These are phyloP conservation scores for Pteropus rufus DNA, from an alignment of 2,797 vertebrate species.

Conservation along the genomic window DNA sequence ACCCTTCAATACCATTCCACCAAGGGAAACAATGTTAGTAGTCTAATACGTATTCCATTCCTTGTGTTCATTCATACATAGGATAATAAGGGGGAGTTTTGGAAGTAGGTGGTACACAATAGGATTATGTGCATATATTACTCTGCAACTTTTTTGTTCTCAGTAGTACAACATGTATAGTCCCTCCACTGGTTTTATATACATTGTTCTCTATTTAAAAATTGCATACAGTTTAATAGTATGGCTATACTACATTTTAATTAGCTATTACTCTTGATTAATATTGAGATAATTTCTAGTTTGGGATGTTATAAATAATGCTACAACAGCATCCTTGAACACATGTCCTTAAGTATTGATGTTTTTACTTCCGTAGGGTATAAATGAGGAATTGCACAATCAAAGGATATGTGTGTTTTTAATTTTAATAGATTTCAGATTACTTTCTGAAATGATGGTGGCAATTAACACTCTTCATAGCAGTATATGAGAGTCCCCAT, in stretches of 20 bases:
- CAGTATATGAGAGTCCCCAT: neutral
- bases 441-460: neutral
- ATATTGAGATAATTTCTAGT: neutral
- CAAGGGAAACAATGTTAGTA: neutral
- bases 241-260: neutral
- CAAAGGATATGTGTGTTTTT: neutral
- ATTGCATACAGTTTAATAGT: neutral
- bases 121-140: too few species aligned
- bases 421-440: neutral
- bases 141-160: neutral
- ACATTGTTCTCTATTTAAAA: neutral
- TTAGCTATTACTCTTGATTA: neutral
- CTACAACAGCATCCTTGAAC: neutral
- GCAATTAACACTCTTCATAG: neutral
- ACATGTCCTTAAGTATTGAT: neutral
- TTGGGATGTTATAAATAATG: neutral
- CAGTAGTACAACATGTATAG: neutral
- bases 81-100: neutral
- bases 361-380: neutral
- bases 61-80: neutral
- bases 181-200: neutral
- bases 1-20: neutral
- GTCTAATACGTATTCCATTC: too few species aligned
- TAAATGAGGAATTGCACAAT: neutral
- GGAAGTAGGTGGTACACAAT: fast-evolving